phyloP scores from a whole-genome alignment of 2,797 vertebrate species.

The Mionectes olivaceus region DNA sequence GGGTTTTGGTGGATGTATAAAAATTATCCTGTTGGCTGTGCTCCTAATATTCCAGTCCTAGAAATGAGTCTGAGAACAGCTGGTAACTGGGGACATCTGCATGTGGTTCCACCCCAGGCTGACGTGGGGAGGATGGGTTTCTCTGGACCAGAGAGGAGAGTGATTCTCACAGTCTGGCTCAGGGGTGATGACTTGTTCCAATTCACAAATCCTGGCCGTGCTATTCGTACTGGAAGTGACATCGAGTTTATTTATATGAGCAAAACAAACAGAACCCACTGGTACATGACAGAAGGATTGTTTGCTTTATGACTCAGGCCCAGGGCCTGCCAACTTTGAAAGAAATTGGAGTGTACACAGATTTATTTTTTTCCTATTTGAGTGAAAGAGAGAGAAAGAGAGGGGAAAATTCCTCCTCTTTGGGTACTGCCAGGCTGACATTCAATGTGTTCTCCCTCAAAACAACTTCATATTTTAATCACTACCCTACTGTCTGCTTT shows the following conservation, averaged over 20 bases:
- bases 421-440: background rate
- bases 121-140: background rate
- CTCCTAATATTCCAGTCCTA: constrained; percentile 1
- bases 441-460: background rate
- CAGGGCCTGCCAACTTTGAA: background rate
- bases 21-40: background rate
- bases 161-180: background rate
- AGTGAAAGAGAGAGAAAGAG: background rate
- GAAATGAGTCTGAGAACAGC: constrained; percentile 7
- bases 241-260: background rate
- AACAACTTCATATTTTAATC: background rate
- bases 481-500: background rate
- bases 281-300: background rate
- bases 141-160: background rate
- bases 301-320: background rate
- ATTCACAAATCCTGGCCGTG: background rate
- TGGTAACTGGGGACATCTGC: background rate
- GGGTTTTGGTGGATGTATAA: background rate
- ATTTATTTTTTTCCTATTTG: background rate
- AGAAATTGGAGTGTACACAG: background rate
- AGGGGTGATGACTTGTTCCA: background rate
- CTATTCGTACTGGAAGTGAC: background rate
- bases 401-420: background rate
- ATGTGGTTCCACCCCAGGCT: background rate
- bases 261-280: background rate